Percentiles rank a stretch among this genome's conserved stretches.
These are phyloP conservation scores for Isaurus tuberculatus DNA, from an alignment of 92 coral and sea anemone species.

Conservation along the genomic window DNA sequence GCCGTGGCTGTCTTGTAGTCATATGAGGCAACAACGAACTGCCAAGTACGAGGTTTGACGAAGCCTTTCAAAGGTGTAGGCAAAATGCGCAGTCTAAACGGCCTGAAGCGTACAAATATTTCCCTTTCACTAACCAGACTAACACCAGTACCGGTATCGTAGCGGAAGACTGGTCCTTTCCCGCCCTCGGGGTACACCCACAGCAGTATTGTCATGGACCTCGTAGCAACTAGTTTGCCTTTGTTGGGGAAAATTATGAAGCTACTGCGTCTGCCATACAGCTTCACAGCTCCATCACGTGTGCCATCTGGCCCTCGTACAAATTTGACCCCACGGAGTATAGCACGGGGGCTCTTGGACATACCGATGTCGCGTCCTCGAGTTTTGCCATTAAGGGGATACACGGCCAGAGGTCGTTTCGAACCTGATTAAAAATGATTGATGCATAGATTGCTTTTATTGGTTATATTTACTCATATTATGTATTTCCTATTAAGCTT, in stretches of 20 bases:
- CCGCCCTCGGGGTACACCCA: slow-evolving; percentile 20
- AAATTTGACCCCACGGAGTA: neutral
- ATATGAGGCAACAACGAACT: slow-evolving; percentile 27
- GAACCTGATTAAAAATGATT: neutral
- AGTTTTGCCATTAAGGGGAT: slow-evolving; percentile 1
- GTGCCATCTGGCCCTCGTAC: slow-evolving; percentile 30
- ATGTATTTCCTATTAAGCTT: neutral
- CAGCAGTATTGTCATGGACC: slow-evolving; percentile 25
- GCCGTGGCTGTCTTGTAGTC: slow-evolving; percentile 13
- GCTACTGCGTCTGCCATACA: slow-evolving; percentile 16
- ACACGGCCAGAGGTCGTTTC: slow-evolving; percentile 19
- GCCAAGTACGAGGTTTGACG: slow-evolving; percentile 35
- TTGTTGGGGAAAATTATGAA: slow-evolving; percentile 19
- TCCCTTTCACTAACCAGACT: neutral
- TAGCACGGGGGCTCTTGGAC: slow-evolving; percentile 18
- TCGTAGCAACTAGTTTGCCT: slow-evolving; percentile 4
- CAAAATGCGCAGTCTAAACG: neutral
- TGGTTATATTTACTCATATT: neutral
- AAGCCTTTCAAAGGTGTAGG: neutral
- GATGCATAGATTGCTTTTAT: too few relatives aligned
- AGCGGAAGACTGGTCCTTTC: slow-evolving; percentile 26
- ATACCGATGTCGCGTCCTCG: slow-evolving; percentile 23
- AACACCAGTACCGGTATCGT: slow-evolving; percentile 19
- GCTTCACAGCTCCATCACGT: slow-evolving; percentile 13
- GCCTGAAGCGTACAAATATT: slow-evolving; percentile 30